Evolutionary conservation across 1,140 invertebrate species (phyloP).

Genomic region (Neocloeon triangulifer): DNA sequence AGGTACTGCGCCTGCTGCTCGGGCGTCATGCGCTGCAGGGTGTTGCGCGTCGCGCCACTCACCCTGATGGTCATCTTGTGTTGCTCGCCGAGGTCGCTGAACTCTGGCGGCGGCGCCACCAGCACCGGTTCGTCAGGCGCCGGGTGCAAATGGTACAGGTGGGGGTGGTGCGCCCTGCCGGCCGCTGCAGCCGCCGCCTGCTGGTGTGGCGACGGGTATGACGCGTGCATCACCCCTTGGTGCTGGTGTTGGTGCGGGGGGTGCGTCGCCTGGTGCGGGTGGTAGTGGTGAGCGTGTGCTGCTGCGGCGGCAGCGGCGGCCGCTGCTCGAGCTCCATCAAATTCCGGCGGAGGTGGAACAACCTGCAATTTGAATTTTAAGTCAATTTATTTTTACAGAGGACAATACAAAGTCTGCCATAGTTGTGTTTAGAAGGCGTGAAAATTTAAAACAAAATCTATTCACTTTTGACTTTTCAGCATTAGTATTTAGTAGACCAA

Average conservation of each 20-base stretch:
- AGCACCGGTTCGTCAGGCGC: constrained; percentile 24
- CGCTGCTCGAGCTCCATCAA: constrained; percentile 7
- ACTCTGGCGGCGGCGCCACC: constrained; percentile 57
- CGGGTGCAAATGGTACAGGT: no score
- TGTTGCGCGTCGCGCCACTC: constrained; percentile 26
- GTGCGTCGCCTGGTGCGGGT: constrained; percentile 38
- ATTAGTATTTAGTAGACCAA: no score
- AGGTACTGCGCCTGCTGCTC: constrained; percentile 22
- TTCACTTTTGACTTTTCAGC: no score
- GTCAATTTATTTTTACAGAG: no score
- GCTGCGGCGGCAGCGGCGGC: neutral
- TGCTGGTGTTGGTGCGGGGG: no score
- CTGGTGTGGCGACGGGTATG: no score
- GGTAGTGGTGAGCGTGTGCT: constrained; percentile 3
- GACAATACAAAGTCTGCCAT: no score
- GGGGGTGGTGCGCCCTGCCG: no score
- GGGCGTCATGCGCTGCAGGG: constrained; percentile 49
- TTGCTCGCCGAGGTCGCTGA: constrained; percentile 22
- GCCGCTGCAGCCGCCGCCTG: neutral
- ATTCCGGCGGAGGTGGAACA: constrained; percentile 14
- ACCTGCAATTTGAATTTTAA: no score
- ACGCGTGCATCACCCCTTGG: no score
- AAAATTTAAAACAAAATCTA: no score
- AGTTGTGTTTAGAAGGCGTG: no score
- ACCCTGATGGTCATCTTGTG: constrained; percentile 16